These are phyloP conservation scores for Pseudochirops cupreus DNA, from an alignment of 2,797 vertebrate genomes.

Conservation along the genomic window DNA sequence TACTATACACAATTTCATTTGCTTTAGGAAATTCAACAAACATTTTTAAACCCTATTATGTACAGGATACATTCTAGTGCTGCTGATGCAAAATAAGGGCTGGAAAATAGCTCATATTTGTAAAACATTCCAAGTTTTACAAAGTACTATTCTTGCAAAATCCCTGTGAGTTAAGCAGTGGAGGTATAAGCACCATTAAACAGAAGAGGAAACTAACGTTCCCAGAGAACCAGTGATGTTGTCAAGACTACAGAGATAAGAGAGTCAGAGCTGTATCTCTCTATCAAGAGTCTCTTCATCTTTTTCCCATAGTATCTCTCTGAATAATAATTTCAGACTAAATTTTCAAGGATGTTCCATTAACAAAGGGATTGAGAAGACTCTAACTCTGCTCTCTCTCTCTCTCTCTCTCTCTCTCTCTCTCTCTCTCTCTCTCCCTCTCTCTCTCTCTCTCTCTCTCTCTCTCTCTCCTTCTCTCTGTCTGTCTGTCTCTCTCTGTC, in stretches of 20 bases:
- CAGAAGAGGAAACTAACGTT: conserved; percentile 63
- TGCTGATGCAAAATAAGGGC: background rate
- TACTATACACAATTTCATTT: background rate
- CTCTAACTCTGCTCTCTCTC: no score
- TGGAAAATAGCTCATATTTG: background rate
- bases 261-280: background rate
- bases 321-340: background rate
- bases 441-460: no score
- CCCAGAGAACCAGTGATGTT: conserved; percentile 57
- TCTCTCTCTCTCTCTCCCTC: no score
- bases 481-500: no score
- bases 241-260: conserved; percentile 15
- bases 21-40: background rate
- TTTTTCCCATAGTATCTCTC: background rate
- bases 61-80: background rate
- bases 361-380: background rate
- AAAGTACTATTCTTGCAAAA: background rate
- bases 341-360: background rate
- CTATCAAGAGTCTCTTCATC: background rate
- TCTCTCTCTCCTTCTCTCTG: no score
- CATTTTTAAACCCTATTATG: background rate
- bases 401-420: no score
- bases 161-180: background rate
- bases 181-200: conserved; percentile 59
- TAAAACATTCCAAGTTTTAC: background rate